These are phyloP conservation scores for Echinops telfairi DNA, from an alignment of 2,113 vertebrate genomes.

Conservation along the genomic window DNA sequence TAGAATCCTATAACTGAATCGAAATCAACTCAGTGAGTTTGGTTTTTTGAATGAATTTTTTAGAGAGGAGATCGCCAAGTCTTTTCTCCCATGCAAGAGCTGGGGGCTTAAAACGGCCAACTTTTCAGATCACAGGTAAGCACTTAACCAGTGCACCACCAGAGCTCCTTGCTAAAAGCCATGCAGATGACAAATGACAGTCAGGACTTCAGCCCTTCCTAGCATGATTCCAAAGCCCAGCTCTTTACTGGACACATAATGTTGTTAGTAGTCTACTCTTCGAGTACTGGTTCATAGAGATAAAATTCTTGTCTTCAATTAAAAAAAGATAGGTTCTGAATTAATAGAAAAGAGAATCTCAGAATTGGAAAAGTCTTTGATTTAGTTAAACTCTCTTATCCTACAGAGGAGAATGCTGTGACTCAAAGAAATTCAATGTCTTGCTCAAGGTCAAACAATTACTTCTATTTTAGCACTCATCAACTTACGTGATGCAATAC, in stretches of 20 bases:
- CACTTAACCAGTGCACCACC: background rate
- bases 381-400: background rate
- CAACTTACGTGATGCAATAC: slow-evolving; percentile 94
- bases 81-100: background rate
- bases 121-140: background rate
- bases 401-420: background rate
- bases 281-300: background rate
- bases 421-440: background rate
- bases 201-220: background rate
- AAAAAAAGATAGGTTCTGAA: background rate
- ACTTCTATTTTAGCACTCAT: background rate
- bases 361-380: background rate
- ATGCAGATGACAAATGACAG: background rate
- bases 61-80: background rate
- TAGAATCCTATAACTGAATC: too few species aligned
- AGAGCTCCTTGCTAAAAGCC: background rate
- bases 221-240: background rate
- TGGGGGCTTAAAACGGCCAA: background rate
- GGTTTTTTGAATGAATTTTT: too few species aligned
- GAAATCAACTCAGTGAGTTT: too few species aligned
- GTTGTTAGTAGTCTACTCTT: background rate
- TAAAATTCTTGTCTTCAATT: background rate
- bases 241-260: background rate
- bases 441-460: background rate
- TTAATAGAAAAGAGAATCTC: background rate